These are phyloP conservation scores for Huso huso DNA, from an alignment of 2,797 vertebrate species.

Conservation along the genomic window DNA sequence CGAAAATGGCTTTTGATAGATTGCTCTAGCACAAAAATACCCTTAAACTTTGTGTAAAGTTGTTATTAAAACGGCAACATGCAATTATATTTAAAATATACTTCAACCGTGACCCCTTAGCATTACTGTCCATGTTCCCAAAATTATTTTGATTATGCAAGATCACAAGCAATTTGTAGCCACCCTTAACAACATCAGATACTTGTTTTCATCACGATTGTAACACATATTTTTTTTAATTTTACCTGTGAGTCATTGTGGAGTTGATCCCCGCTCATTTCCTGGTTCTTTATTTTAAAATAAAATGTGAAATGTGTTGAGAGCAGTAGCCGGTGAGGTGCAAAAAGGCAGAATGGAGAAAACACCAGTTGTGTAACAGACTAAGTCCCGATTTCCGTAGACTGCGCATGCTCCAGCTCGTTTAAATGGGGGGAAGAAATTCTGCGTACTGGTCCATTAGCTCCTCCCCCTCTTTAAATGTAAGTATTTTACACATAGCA, in stretches of 20 bases:
- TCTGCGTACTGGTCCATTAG: neutral
- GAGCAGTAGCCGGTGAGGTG: constrained; percentile 44
- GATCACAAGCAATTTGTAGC: too few relatives aligned
- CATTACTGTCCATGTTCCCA: constrained; percentile 14
- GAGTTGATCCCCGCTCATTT: constrained; percentile 89
- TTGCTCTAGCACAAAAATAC: constrained; percentile 8
- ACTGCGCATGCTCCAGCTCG: constrained; percentile 67
- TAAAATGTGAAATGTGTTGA: constrained; percentile 37
- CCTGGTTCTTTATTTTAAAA: constrained; percentile 30
- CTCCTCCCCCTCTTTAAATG: constrained; percentile 21
- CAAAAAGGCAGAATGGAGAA: constrained; percentile 55
- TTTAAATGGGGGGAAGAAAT: constrained; percentile 45
- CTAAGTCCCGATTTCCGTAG: constrained; percentile 66
- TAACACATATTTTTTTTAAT: constrained; percentile 14
- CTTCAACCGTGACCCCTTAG: constrained; percentile 3
- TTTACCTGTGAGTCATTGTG: constrained; percentile 88
- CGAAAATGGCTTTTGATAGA: constrained; percentile 1
- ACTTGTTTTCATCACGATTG: constrained; percentile 5
- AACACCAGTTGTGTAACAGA: constrained; percentile 68
- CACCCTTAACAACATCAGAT: too few relatives aligned
- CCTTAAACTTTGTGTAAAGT: constrained; percentile 20
- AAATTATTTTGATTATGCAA: constrained; percentile 2
- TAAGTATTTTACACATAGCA: constrained; percentile 15
- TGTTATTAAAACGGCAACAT: constrained; percentile 6
- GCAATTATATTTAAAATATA: constrained; percentile 22